Conservation (phyloP, 1,140 invertebrate genomes). For the Drosophila erecta region DNA sequence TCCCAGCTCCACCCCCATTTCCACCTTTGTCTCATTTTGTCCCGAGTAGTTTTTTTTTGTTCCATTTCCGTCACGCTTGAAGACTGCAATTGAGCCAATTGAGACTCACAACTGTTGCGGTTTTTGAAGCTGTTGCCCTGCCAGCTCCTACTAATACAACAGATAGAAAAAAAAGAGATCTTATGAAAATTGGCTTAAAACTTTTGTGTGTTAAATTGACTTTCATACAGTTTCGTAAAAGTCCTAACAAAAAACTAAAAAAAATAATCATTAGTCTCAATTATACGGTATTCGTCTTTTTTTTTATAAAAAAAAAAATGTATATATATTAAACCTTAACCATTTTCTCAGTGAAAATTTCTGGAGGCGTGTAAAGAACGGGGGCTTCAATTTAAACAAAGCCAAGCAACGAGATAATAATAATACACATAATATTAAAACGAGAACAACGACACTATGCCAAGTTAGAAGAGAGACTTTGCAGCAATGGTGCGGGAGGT, state of each 20-base stretch:
- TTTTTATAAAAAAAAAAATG: neutral
- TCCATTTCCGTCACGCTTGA: conserved; percentile 82
- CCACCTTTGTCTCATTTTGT: conserved; percentile 51
- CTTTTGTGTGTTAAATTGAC: no score
- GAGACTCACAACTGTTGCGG: conserved; percentile 69
- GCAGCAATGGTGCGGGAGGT: conserved; percentile 48
- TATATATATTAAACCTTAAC: neutral
- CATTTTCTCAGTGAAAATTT: conserved; percentile 9
- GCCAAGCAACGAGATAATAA: conserved; percentile 65
- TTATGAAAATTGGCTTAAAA: neutral
- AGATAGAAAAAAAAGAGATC: neutral
- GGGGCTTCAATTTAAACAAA: conserved; percentile 51
- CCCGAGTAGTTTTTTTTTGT: conserved; percentile 69
- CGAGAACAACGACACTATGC: conserved; percentile 69
- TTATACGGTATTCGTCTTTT: no score
- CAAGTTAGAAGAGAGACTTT: conserved; percentile 24
- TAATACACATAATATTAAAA: conserved; percentile 69
- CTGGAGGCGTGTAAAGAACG: conserved; percentile 70
- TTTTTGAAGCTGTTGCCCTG: conserved; percentile 62
- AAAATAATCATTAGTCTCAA: neutral
- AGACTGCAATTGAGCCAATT: conserved; percentile 82
- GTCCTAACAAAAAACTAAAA: neutral
- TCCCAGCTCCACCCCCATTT: conserved; percentile 42
- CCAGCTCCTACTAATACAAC: conserved; percentile 1
- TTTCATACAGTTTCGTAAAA: neutral